These are phyloP conservation scores for Coenonympha arcania DNA, from an alignment of 2,888 invertebrate genomes.

Conservation along the genomic window DNA sequence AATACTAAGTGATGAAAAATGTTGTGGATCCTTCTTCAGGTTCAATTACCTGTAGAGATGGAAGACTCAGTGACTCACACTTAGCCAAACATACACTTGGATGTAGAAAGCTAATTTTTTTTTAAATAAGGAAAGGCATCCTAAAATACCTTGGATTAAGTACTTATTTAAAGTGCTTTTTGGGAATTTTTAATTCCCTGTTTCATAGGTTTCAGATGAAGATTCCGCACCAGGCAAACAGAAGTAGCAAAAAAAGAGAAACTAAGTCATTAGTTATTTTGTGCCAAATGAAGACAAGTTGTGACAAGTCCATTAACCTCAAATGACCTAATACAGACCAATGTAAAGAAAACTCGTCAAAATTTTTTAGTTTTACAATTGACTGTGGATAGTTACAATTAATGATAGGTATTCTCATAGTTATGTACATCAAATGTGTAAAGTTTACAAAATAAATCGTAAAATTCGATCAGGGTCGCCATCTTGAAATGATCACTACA, in stretches of 20 bases:
- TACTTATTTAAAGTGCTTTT: too few relatives aligned
- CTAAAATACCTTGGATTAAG: too few relatives aligned
- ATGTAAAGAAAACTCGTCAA: not conserved
- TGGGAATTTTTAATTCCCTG: too few relatives aligned
- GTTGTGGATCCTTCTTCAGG: too few relatives aligned
- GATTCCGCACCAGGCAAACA: too few relatives aligned
- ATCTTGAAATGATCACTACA: slow-evolving; percentile 46
- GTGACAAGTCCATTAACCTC: slow-evolving; percentile 55
- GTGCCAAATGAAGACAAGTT: slow-evolving; percentile 38
- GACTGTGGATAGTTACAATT: not conserved
- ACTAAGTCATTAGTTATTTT: not conserved
- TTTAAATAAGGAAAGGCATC: too few relatives aligned
- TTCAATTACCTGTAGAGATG: too few relatives aligned
- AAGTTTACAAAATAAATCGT: slow-evolving; percentile 35
- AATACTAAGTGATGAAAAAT: too few relatives aligned
- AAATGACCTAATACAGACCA: slow-evolving; percentile 27
- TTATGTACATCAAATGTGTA: not conserved
- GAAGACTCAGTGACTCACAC: too few relatives aligned
- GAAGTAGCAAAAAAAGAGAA: not conserved
- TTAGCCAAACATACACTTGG: too few relatives aligned
- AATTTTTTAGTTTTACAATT: not conserved
- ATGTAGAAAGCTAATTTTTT: too few relatives aligned
- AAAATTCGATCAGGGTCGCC: slow-evolving; percentile 47
- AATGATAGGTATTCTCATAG: not conserved
- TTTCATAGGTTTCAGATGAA: too few relatives aligned